Base-by-base conservation (phyloP, 2,113 vertebrate species). In the Acrocephalus arundinaceus region DNA sequence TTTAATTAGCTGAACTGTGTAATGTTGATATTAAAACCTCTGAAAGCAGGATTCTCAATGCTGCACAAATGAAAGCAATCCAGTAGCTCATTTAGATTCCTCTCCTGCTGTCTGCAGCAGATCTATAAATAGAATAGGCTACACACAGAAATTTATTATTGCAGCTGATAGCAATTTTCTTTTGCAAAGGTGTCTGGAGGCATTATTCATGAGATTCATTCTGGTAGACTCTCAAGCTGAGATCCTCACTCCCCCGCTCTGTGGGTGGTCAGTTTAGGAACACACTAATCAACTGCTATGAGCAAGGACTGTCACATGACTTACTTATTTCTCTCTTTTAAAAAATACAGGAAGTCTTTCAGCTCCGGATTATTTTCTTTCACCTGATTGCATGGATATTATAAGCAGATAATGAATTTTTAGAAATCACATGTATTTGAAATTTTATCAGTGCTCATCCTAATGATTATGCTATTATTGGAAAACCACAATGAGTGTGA, bases 41-140 rank as follows among this genome's bases (percentile, higher is more conserved):
- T 73, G 77, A 94, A 97, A 94, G 49, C 49, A 86, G 83, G 58
- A 70, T 52, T 84, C 43, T 76, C 18, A 8, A 23, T 58, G 63
- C 79, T 61, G 33, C 84, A 65, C 35, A 77, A 96, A 81, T 1
- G 31, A 83, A 63, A 81, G 86, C 65, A 68, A 72, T 66, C 87
- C 30, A 18, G 43, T 65, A 59, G 48, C 91, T 96, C 83, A 93
- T 97, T 95, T 94, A 45, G 84, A 94, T 96, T 97, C 79, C 46
- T 83, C 77, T 83, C 59, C 23, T 68, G 58, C 71, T 81, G 65
- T 84, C 89, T 71, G 65, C 79, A 90, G 54, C 37, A 73, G 46
- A 71, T 43, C 97, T 97, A 93, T 97, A 96, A 97, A 97, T 96
- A 98, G 97, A 96, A 95, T 14, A 89, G 61, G 43, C 89, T 95